These are phyloP conservation scores for Xenops minutus DNA, from an alignment of 2,797 vertebrate species.

Conservation along the genomic window DNA sequence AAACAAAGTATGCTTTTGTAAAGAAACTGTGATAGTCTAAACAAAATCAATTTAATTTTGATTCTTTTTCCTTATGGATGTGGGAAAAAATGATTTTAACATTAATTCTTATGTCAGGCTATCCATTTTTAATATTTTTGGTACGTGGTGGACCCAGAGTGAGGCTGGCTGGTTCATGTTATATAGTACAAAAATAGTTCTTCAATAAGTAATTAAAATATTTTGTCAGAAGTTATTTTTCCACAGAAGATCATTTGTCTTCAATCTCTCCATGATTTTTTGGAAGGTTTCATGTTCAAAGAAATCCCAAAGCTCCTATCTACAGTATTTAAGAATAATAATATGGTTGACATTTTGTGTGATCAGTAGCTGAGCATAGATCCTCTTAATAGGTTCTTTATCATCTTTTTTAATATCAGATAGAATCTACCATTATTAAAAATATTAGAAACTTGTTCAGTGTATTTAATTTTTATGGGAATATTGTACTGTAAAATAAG, in stretches of 20 bases:
- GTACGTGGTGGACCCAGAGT: not conserved
- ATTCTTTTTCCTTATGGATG: not conserved
- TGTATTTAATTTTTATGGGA: not conserved
- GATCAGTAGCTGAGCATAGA: not conserved
- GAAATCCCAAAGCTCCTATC: not conserved
- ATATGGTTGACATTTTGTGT: not conserved
- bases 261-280: not conserved
- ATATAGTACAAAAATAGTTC: not conserved
- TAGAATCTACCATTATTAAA: too few species aligned
- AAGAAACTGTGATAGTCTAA: not conserved
- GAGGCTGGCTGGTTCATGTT: not conserved
- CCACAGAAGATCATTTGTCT: not conserved
- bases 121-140: not conserved
- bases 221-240: not conserved
- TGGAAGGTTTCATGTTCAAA: not conserved
- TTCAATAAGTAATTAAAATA: not conserved
- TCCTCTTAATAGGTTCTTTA: not conserved
- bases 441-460: not conserved
- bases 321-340: not conserved
- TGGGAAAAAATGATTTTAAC: not conserved
- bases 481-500: not conserved
- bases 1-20: not conserved
- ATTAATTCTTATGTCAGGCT: not conserved
- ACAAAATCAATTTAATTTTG: not conserved
- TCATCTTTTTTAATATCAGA: too few species aligned